A percentile compares a stretch with the other conserved stretches of the same genome.
Conservation (phyloP, 2,113 vertebrate genomes). For the Channa maculata region DNA sequence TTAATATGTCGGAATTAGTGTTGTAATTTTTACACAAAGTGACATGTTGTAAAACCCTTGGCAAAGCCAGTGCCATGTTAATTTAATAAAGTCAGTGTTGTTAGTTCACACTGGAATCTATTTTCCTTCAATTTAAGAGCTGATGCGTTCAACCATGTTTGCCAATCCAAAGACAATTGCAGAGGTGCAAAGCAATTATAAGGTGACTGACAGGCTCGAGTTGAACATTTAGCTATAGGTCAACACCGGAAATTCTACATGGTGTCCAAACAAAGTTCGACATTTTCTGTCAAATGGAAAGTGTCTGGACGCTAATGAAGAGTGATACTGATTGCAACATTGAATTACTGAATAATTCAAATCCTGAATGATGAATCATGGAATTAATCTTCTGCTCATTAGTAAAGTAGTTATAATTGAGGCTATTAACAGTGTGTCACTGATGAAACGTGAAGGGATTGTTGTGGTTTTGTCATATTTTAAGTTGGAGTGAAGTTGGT, state of each 20-base stretch:
- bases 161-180: slow-evolving; percentile 43
- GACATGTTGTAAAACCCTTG: slow-evolving; percentile 38
- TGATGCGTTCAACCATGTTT: slow-evolving; percentile 54
- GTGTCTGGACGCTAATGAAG: background rate
- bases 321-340: background rate
- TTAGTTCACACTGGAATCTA: slow-evolving; percentile 29
- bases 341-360: background rate
- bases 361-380: too few species aligned
- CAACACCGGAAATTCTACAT: slow-evolving; percentile 38
- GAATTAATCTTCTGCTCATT: too few species aligned
- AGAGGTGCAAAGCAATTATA: slow-evolving; percentile 61
- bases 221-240: slow-evolving; percentile 24
- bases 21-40: slow-evolving; percentile 8
- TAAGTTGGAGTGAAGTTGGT: too few species aligned
- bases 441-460: too few species aligned
- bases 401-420: too few species aligned
- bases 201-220: slow-evolving; percentile 49
- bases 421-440: too few species aligned
- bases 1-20: slow-evolving; percentile 42
- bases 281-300: background rate
- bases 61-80: slow-evolving; percentile 35
- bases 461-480: too few species aligned
- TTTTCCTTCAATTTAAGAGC: slow-evolving; percentile 58
- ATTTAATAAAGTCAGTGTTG: slow-evolving; percentile 51
- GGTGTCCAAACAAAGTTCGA: slow-evolving; percentile 45